Base-by-base conservation (phyloP, 2,113 vertebrate species). In the Chaenocephalus aceratus region DNA sequence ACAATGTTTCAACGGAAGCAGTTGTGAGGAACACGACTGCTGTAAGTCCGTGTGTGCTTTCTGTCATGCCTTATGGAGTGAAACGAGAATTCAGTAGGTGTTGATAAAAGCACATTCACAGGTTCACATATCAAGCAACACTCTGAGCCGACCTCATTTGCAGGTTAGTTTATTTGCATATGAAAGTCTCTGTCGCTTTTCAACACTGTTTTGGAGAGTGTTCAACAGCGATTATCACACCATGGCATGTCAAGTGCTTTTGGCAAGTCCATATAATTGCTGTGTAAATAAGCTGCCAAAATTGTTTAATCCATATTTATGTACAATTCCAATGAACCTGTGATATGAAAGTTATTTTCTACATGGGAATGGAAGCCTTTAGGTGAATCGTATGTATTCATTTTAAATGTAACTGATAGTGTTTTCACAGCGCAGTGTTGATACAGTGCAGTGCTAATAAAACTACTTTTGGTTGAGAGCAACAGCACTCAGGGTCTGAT, bases 181-280 rank as follows among this genome's bases (percentile, higher is more conserved):
- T 83, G 78, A 91, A 88, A 90, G 67, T 64, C 30, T 54, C 21
- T 52, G 70, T 21, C 16, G 83, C 61, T 69, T 79, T 82, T 77
- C 58, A 82, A 77, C 71, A 80, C 57, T 41, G 64, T 30, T 61
- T 13, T 63, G 75, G 74, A 75, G 75, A 73, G 70, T 60, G 67
- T 66, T 84, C 57, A 78, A 52, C 75, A 23, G 58, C 63, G 80
- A 87, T 87, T 84, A 83, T 65, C 51, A 46, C 83, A 23, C 75
- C 41, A 36, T 15, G 54, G 34, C 69, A 62, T n/a, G 76, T 63
- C 59, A 64, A 85, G 85, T 72, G 82, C 23, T 70, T 77, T 73
- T 69, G 59, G 77, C 65, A 82, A 77, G 73, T 89, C 85, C 79
- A 84, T 64, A 61, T 12, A 30, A 76, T 65, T 45, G 56, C 49